A percentile compares a stretch with the other conserved stretches of the same genome.
phyloP scores from a whole-genome alignment of 2,113 vertebrate species.

The Anthoscopus minutus region DNA sequence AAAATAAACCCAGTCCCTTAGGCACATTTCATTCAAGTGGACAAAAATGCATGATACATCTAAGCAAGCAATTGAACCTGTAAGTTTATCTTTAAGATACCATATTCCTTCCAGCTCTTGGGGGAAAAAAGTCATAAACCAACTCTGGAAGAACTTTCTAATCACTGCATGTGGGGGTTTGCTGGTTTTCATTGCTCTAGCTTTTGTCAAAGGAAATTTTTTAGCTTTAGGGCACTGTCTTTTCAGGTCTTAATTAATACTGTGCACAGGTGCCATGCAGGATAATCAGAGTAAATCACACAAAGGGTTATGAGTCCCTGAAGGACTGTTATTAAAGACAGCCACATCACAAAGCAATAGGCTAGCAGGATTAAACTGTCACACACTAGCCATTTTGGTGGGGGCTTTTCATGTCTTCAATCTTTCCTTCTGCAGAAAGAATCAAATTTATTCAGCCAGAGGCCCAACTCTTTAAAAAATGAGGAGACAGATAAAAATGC shows the following conservation, averaged over 20 bases:
- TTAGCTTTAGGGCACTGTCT: constrained; percentile 43
- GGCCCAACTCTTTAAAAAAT: not conserved
- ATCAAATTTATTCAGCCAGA: not conserved
- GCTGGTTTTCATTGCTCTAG: not conserved
- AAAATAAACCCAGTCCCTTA: constrained; percentile 13
- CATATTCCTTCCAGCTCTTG: not conserved
- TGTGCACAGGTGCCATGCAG: constrained; percentile 32
- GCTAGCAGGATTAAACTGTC: not conserved
- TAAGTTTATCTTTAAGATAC: constrained; percentile 19
- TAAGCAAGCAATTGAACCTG: not conserved
- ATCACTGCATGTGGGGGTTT: not conserved
- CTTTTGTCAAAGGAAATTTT: constrained; percentile 36
- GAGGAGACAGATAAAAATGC: not conserved
- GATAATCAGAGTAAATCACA: constrained; percentile 56
- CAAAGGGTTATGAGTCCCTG: constrained; percentile 33
- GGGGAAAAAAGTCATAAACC: not conserved
- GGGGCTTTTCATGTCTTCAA: not conserved
- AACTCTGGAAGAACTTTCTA: not conserved
- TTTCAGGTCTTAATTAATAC: constrained; percentile 60
- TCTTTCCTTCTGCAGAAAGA: not conserved
- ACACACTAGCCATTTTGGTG: not conserved
- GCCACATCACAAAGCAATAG: constrained; percentile 27
- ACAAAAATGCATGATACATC: constrained; percentile 7
- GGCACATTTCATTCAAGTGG: constrained; percentile 30
- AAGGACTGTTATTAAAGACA: constrained; percentile 51